Evolutionary conservation across 2,888 invertebrate species (phyloP), one percentile per base, ranked within the genome.

Genomic region (Drosophila melanosoma): DNA sequence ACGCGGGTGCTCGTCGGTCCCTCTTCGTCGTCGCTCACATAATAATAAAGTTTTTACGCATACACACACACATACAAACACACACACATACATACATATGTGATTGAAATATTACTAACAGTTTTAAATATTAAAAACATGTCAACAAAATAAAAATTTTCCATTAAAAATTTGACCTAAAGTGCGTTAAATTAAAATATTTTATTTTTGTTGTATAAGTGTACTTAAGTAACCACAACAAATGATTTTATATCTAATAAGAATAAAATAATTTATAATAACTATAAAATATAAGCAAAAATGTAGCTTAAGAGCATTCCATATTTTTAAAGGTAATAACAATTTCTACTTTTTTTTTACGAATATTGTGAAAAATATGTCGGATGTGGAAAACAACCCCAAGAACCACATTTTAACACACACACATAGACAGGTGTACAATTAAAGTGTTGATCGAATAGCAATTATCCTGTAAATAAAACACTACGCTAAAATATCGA

Each of bases 41-140:
- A 83, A 76, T 63, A 62, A 63, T 56, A 68, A 72, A 81, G 69
- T 75, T 75, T 66, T 35, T 45, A 45, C 20, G 15, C 15, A 23
- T 45, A 23, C 20, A 45, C 45, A 45, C 45, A 29, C 29, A 29
- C 29, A 45, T 6, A 42, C 20, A 11, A 6, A 20, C n/a, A 42
- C 10, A 40, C 42, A 20, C 20, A 45, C 7, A 20, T 20, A 42
- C 20, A 12, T 45, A 23, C 15, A 45, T 45, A 15, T 5, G n/a
- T 45, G 45, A 42, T 49, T 26, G 17, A 26, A 49, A 49, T 49
- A 26, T 17, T 26, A 48, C 23, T 26, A 26, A 26, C 20, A 20
- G 45, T 45, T 23, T 45, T 45, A 23, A 20, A 15, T 15, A 45
- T 45, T 29, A 20, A 10, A 45, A 42, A 45, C 20, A 45, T 4